These are phyloP conservation scores for Bos taurus DNA, from an alignment of 2,113 vertebrate genomes.

Conservation along the genomic window DNA sequence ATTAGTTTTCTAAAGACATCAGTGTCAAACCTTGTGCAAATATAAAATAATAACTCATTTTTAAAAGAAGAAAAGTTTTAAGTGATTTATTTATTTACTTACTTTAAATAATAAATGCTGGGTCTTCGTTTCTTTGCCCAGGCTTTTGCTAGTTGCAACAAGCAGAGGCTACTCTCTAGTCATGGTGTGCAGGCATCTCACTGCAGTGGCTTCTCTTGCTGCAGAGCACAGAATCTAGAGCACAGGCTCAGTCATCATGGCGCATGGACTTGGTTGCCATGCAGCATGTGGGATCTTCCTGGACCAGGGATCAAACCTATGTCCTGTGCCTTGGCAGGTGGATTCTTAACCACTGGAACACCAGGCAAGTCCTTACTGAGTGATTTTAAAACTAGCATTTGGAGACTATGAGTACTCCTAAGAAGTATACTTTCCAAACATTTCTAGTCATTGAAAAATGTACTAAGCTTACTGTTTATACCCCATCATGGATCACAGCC, in stretches of 20 bases:
- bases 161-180: background rate
- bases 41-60: slow-evolving; percentile 41
- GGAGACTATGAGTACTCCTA: background rate
- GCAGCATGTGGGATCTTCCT: background rate
- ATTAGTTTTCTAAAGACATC: slow-evolving; percentile 44
- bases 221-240: background rate
- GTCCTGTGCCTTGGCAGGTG: background rate
- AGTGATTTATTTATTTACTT: background rate
- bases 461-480: background rate
- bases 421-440: background rate
- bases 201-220: background rate
- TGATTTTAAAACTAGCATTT: slow-evolving; percentile 14
- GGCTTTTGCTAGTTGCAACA: background rate
- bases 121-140: background rate
- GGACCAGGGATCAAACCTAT: background rate
- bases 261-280: background rate
- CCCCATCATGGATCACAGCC: background rate
- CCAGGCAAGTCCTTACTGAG: background rate
- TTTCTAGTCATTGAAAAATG: slow-evolving; percentile 15
- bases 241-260: background rate
- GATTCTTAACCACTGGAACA: background rate
- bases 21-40: slow-evolving; percentile 50
- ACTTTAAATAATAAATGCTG: background rate
- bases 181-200: background rate
- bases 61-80: slow-evolving; percentile 34